phyloP scores from a whole-genome alignment of 1,140 invertebrate genomes.

The Trichoplusia ni region DNA sequence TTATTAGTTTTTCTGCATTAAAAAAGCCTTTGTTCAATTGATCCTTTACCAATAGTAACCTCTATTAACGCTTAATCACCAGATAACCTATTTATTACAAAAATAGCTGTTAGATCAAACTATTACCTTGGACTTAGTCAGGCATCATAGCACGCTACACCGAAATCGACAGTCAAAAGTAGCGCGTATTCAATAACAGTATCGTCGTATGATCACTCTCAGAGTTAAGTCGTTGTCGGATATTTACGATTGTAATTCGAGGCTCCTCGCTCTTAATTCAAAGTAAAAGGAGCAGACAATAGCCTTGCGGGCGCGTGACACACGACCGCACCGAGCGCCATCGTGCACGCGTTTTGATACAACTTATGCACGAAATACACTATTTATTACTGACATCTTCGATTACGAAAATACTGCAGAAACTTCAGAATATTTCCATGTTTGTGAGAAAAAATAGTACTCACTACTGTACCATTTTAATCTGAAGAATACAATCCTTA shows the following conservation, averaged over 20 bases:
- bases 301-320: slow-evolving; percentile 57
- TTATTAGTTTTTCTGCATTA: too few species aligned
- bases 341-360: slow-evolving; percentile 18
- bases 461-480: too few species aligned
- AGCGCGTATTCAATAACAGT: slow-evolving; percentile 17
- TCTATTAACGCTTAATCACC: too few species aligned
- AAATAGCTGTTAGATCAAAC: too few species aligned
- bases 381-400: slow-evolving; percentile 8
- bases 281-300: slow-evolving; percentile 58
- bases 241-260: slow-evolving; percentile 62
- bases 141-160: neutral
- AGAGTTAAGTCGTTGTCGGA: slow-evolving; percentile 50
- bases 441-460: neutral
- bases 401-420: slow-evolving; percentile 5
- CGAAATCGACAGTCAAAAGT: neutral
- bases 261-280: slow-evolving; percentile 47
- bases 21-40: too few species aligned
- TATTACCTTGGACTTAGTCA: too few species aligned
- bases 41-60: too few species aligned
- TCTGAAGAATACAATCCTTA: too few species aligned
- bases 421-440: too few species aligned
- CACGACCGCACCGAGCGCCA: slow-evolving; percentile 29
- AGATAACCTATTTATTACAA: too few species aligned
- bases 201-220: slow-evolving; percentile 39
- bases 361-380: slow-evolving; percentile 19